A percentile compares a stretch with the other conserved stretches of the same genome.
Evolutionary conservation across 2,113 vertebrate genomes (phyloP).

Genomic region (Carassius gibelio): DNA sequence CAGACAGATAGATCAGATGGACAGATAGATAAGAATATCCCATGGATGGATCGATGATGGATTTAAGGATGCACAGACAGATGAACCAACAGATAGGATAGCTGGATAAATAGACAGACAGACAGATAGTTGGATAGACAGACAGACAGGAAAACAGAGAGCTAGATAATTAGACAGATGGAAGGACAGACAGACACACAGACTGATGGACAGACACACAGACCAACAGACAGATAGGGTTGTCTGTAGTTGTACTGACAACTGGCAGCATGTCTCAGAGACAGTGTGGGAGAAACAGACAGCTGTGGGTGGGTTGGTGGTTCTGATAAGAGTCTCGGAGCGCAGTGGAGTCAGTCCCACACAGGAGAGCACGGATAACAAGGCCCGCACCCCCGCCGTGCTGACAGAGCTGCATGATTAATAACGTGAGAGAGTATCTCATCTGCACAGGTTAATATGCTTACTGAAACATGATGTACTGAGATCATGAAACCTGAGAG

Average conservation of each 20-base stretch:
- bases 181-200: not conserved
- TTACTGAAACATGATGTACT: slow-evolving; percentile 53
- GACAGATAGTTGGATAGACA: not conserved
- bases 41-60: not conserved
- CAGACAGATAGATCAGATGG: not conserved
- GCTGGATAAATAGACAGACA: not conserved
- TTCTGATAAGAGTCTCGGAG: slow-evolving; percentile 40
- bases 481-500: slow-evolving; percentile 42
- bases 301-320: slow-evolving; percentile 24
- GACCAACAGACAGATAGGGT: not conserved
- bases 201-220: not conserved
- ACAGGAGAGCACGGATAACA: slow-evolving; percentile 64
- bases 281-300: slow-evolving; percentile 28
- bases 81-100: not conserved
- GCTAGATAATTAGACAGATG: not conserved
- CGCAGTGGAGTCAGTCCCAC: slow-evolving; percentile 32
- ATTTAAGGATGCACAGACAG: not conserved
- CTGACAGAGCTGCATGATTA: slow-evolving; percentile 67
- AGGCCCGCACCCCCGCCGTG: slow-evolving; percentile 66
- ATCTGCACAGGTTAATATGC: slow-evolving; percentile 60
- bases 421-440: slow-evolving; percentile 64
- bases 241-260: not conserved
- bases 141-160: not conserved
- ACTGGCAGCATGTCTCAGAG: slow-evolving; percentile 24
- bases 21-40: slow-evolving; percentile 8